Base-by-base conservation (phyloP, 2,113 vertebrate species). In the Rutilus rutilus region DNA sequence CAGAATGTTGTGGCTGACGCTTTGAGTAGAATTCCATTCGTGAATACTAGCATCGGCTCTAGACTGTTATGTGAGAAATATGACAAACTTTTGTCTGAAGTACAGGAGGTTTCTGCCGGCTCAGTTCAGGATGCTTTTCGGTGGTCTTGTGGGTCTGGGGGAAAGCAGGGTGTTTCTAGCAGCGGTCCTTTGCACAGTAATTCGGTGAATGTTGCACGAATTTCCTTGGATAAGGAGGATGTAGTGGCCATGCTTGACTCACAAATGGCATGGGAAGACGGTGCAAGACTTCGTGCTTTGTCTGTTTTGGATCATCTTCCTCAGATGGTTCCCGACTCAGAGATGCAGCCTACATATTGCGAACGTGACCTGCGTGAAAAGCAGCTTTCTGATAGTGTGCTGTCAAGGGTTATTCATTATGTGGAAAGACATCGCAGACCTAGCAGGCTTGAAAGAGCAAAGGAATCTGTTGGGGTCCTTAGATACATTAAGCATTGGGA, bases 261-360 rank as follows among this genome's bases (percentile, higher is more conserved):
- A 39, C 36, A 39, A 39, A 1, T 39, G 36, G 6, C 36, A 39
- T 39, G 36, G 36, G 36, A 39, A 39, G 36, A 6, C 36, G 36
- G 36, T 39, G 36, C 36, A 36, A 36, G 36, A 39, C 36, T 39
- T 39, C 6, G 36, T 39, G 36, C 30, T 59, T 27, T 84, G 8
- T 11, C 21, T 21, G 27, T n/a, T 75, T n/a, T 84, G 23, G 6
- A 78, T 7, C 50, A 87, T 8, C 15, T 83, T 3, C 86, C 86
- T 15, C 81, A 83, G 36, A n/a, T n/a, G n/a, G n/a, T n/a, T n/a
- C n/a, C n/a, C n/a, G n/a, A n/a, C n/a, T n/a, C n/a, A n/a, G n/a
- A n/a, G n/a, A n/a, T n/a, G n/a, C n/a, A n/a, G n/a, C n/a, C n/a
- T n/a, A n/a, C n/a, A n/a, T n/a, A n/a, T n/a, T n/a, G n/a, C n/a